phyloP scores from a whole-genome alignment of 1,140 invertebrate genomes.

The Steinernema feltiae region DNA sequence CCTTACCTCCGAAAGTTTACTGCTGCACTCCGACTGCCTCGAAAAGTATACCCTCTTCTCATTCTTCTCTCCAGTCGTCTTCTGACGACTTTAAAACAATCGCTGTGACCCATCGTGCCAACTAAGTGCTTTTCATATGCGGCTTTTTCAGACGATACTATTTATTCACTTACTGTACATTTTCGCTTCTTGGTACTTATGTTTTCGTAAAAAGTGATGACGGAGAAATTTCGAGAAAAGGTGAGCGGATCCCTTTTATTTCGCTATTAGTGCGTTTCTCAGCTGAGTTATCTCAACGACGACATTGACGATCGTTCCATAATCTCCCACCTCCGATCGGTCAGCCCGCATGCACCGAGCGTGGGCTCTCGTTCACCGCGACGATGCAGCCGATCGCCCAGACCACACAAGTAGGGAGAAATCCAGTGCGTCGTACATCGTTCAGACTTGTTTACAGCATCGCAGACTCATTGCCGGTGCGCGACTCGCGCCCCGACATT shows the following conservation, averaged over 20 bases:
- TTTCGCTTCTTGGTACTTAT: neutral
- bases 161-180: conserved; percentile 1
- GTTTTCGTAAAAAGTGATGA: neutral
- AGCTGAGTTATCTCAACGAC: conserved; percentile 1
- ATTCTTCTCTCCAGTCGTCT: neutral
- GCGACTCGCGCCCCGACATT: conserved; percentile 49
- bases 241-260: too few relatives aligned
- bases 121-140: neutral
- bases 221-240: conserved; percentile 8
- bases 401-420: conserved; percentile 8
- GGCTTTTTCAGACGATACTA: neutral
- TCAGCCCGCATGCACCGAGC: neutral
- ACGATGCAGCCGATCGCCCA: neutral
- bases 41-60: neutral
- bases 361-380: neutral
- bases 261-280: too few relatives aligned
- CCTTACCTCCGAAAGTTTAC: conserved; percentile 4
- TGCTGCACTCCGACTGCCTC: conserved; percentile 7
- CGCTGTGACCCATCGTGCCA: neutral
- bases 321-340: neutral
- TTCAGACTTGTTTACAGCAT: neutral
- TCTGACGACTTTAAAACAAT: neutral
- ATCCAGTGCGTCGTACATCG: too few relatives aligned
- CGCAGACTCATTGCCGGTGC: neutral
- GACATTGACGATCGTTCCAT: conserved; percentile 5